Percentiles rank a stretch among this genome's conserved stretches.
phyloP scores from a whole-genome alignment of 1,140 invertebrate species.

The Luehdorfia chinensis region DNA sequence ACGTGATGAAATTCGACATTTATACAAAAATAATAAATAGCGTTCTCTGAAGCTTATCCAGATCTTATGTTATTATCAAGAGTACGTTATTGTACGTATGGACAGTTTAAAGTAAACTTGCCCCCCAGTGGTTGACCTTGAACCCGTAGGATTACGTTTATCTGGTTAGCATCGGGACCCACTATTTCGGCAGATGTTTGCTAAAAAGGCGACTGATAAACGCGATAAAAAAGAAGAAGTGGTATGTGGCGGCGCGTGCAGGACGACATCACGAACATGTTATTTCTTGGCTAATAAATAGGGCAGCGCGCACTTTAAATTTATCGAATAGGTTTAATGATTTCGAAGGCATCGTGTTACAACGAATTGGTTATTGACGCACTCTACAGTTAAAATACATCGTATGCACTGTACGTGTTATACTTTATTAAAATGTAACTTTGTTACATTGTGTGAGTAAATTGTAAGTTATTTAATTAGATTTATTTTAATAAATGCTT shows the following conservation, averaged over 20 bases:
- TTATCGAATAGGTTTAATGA: slow-evolving; percentile 17
- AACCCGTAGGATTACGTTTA: slow-evolving; percentile 51
- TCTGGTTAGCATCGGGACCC: slow-evolving; percentile 40
- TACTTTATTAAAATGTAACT: no score
- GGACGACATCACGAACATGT: slow-evolving; percentile 19
- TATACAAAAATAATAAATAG: slow-evolving; percentile 22
- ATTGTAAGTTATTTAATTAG: no score
- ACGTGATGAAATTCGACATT: slow-evolving; percentile 35
- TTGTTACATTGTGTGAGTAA: no score
- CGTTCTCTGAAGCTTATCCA: slow-evolving; percentile 17
- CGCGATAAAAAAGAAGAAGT: slow-evolving; percentile 23
- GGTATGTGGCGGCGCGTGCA: slow-evolving; percentile 19
- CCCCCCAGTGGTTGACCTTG: slow-evolving; percentile 50
- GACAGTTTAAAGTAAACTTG: slow-evolving; percentile 36
- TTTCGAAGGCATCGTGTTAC: slow-evolving; percentile 9
- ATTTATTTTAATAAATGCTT: no score
- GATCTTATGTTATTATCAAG: slow-evolving; percentile 36
- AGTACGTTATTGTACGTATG: slow-evolving; percentile 38
- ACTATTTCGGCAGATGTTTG: slow-evolving; percentile 62
- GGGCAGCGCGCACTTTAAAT: slow-evolving; percentile 21
- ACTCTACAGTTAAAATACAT: slow-evolving; percentile 4
- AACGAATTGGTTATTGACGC: slow-evolving; percentile 11
- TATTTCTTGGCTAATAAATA: slow-evolving; percentile 28
- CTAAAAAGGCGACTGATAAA: slow-evolving; percentile 52
- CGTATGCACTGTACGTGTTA: slow-evolving; percentile 2